Percentiles rank a stretch among this genome's conserved stretches.
Evolutionary conservation across 2,888 invertebrate species (phyloP).

Genomic region (Timema podura): DNA sequence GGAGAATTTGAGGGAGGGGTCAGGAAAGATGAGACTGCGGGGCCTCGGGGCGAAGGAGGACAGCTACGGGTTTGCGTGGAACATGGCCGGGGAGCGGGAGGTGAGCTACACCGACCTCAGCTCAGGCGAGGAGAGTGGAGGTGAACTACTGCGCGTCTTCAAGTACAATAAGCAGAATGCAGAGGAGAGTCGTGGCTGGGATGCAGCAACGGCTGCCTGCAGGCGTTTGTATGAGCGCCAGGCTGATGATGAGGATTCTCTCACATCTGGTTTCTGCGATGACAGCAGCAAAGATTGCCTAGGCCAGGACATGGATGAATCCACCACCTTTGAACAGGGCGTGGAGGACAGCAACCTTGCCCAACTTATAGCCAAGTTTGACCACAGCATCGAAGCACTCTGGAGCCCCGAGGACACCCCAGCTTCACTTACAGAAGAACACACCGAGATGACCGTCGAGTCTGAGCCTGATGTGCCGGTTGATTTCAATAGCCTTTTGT

Average conservation of each 20-base stretch:
- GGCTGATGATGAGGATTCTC: constrained; percentile 2
- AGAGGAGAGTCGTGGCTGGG: neutral
- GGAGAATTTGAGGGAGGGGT: constrained; percentile 1
- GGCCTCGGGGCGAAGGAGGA: constrained; percentile 27
- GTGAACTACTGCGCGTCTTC: constrained; percentile 10
- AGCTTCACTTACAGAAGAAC: neutral
- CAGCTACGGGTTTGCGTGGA: constrained; percentile 42
- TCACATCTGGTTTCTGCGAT: neutral
- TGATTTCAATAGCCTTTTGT: constrained; percentile 55
- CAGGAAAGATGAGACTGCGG: constrained; percentile 20
- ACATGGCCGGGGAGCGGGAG: constrained; percentile 43
- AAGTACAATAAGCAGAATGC: constrained; percentile 18
- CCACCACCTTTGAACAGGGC: constrained; percentile 38
- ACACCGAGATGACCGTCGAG: constrained; percentile 38
- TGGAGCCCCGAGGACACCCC: constrained; percentile 49
- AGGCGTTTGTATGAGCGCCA: constrained; percentile 27
- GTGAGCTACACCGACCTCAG: constrained; percentile 34
- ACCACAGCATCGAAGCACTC: constrained; percentile 62
- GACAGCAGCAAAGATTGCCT: neutral
- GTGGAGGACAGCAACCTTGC: constrained; percentile 52
- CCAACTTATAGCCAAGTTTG: constrained; percentile 63
- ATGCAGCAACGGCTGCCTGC: constrained; percentile 6
- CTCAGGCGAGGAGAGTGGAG: constrained; percentile 18
- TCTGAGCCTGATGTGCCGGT: constrained; percentile 57
- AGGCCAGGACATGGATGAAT: constrained; percentile 1